Evolutionary conservation across 2,888 invertebrate genomes (phyloP).

Genomic region (Caenorhabditis imperialis): DNA sequence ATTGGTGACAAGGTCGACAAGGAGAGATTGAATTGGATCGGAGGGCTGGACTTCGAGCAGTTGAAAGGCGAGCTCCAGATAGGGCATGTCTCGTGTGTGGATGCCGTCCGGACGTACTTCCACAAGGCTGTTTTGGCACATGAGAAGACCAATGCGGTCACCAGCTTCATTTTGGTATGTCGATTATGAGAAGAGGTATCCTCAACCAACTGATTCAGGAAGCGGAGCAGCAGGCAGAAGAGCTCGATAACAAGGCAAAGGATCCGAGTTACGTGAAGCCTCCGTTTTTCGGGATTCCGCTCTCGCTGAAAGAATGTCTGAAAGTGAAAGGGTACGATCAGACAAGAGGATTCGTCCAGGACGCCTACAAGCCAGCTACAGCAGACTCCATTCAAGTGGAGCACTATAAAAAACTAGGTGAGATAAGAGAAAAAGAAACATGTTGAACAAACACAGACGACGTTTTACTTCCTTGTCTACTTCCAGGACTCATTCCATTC

Average conservation of each 20-base stretch:
- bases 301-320: constrained; percentile 73
- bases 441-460: constrained; percentile 20
- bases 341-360: constrained; percentile 77
- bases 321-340: constrained; percentile 72
- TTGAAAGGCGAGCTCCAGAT: constrained; percentile 59
- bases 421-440: constrained; percentile 2
- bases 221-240: constrained; percentile 67
- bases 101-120: constrained; percentile 65
- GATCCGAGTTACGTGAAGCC: constrained; percentile 64
- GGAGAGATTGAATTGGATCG: constrained; percentile 55
- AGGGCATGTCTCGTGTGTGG: constrained; percentile 55
- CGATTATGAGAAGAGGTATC: no score
- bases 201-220: constrained; percentile 57
- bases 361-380: constrained; percentile 64
- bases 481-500: constrained; percentile 80
- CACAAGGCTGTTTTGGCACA: constrained; percentile 66
- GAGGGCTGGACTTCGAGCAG: constrained; percentile 53
- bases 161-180: constrained; percentile 60
- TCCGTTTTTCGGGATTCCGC: constrained; percentile 72
- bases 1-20: constrained; percentile 41
- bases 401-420: constrained; percentile 61
- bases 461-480: constrained; percentile 1
- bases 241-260: constrained; percentile 62
- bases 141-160: constrained; percentile 69
- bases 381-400: constrained; percentile 63